Conservation (phyloP, 2,113 vertebrate genomes). For the Bos javanicus region DNA sequence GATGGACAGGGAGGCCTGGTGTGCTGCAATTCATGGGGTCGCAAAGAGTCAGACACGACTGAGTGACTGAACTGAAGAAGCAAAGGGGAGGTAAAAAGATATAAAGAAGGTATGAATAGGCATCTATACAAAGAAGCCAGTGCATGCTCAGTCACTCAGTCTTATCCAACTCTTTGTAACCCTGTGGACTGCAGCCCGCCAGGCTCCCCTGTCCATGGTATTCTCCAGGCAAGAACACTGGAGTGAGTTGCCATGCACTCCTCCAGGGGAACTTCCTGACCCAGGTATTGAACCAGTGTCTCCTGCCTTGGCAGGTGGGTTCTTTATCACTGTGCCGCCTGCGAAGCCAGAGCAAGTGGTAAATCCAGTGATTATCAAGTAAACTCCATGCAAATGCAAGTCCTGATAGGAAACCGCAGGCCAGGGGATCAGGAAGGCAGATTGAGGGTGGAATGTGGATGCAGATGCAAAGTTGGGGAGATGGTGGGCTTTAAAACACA, state of each 20-base stretch:
- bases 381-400: neutral
- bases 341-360: neutral
- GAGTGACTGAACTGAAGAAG: neutral
- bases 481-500: neutral
- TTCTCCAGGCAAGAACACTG: neutral
- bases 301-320: neutral
- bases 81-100: neutral
- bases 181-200: neutral
- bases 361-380: neutral
- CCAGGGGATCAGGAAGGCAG: neutral
- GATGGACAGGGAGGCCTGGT: no score
- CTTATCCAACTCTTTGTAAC: neutral
- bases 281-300: neutral
- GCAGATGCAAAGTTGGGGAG: neutral
- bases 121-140: neutral
- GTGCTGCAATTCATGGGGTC: no score
- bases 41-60: no score
- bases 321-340: neutral
- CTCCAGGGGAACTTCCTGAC: neutral
- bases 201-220: neutral
- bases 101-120: neutral
- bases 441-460: neutral
- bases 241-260: neutral
- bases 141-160: neutral
- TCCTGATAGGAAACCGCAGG: neutral